These are phyloP conservation scores for Emys orbicularis DNA, from an alignment of 2,797 vertebrate genomes.

Conservation along the genomic window DNA sequence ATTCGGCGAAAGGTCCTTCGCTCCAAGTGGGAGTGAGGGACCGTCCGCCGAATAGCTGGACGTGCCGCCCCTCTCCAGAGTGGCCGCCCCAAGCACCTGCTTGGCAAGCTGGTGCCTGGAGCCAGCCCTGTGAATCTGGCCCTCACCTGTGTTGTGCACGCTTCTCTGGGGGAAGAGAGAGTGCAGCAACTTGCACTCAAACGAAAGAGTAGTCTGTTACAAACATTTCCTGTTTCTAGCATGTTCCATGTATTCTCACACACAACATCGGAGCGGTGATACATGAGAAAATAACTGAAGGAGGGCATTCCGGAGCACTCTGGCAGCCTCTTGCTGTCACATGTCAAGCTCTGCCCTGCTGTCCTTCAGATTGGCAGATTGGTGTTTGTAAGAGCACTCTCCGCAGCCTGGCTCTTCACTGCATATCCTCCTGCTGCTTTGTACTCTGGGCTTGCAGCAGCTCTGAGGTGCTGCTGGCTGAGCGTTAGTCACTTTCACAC, in stretches of 20 bases:
- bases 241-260: background rate
- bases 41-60: no score
- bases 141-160: background rate
- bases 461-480: accelerated
- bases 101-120: no score
- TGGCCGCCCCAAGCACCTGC: no score
- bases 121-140: background rate
- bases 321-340: background rate
- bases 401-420: accelerated
- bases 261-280: no score
- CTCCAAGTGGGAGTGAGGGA: no score
- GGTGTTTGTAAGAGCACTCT: background rate
- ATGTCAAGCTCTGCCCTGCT: background rate
- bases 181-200: background rate
- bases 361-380: background rate
- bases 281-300: background rate
- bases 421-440: background rate
- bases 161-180: background rate
- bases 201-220: background rate
- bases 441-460: background rate
- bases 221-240: background rate
- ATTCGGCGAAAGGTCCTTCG: no score
- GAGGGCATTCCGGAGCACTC: background rate
- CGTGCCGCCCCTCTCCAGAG: no score
- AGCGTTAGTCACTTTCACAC: accelerated